Conservation (phyloP, 37 sponge, comb jelly and placozoan species). For the Diacarnus erythraeanus region DNA sequence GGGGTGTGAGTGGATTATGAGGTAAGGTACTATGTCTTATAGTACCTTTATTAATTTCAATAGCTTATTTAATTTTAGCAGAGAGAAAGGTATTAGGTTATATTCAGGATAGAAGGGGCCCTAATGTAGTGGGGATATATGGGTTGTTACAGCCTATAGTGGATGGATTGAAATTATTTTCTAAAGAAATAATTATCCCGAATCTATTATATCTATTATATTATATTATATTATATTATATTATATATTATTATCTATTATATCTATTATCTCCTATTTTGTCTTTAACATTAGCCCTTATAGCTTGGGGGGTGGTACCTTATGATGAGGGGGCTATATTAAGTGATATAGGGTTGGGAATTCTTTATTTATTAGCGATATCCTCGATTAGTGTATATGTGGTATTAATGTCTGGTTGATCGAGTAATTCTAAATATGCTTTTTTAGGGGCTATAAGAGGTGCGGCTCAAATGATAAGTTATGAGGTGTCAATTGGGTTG, state of each 20-base stretch:
- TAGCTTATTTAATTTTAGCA: conserved; percentile 69
- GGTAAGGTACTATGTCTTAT: conserved; percentile 58
- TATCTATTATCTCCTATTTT: conserved; percentile 70
- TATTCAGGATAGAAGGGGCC: conserved; percentile 66
- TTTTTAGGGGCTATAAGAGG: conserved; percentile 80
- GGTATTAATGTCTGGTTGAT: conserved; percentile 64
- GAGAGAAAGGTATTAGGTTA: conserved; percentile 67
- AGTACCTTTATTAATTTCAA: conserved; percentile 60
- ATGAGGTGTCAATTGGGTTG: conserved; percentile 84
- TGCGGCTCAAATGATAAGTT: conserved; percentile 84
- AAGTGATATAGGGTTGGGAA: background rate
- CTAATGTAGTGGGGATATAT: conserved; percentile 64
- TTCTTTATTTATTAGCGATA: background rate
- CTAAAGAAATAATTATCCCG: conserved; percentile 74
- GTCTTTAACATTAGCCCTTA: conserved; percentile 65
- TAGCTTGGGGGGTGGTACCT: conserved; percentile 70
- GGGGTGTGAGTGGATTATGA: conserved; percentile 25
- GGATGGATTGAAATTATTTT: conserved; percentile 76
- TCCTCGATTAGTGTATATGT: conserved; percentile 5
- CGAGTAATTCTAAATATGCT: conserved; percentile 83
- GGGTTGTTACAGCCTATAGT: conserved; percentile 77
- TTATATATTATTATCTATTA: too few species aligned
- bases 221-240: too few species aligned
- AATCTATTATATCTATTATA: conserved; percentile 62
- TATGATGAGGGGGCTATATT: conserved; percentile 30